Base-by-base conservation (phyloP, 2,888 invertebrate genomes). In the Caenorhabditis imperialis region DNA sequence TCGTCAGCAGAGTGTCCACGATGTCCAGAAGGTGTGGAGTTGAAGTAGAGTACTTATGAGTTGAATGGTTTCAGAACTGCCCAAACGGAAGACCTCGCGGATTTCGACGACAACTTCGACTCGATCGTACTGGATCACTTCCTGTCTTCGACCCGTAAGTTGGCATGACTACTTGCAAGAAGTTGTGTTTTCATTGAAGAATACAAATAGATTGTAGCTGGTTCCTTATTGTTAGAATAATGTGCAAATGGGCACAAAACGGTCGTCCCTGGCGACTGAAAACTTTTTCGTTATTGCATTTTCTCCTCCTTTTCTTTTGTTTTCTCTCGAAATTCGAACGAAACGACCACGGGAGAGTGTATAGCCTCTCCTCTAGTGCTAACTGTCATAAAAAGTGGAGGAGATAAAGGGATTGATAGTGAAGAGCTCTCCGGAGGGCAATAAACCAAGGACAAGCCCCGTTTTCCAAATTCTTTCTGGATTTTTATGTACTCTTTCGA, bases 91-190 rank as follows among this genome's bases (percentile, higher is more conserved):
- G 79, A 82, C 48, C 35, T 82, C 42, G 78, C 79, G 20, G 82
- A 82, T 48, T 82, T 79, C 53, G 83, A 83, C 61, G 83, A 83
- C 65, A 79, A 78, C 48, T 61, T 75, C 18, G 79, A 78, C 3
- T 74, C 79, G 6, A 75, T 83, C 27, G 72, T 83, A 30, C 72
- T 83, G 8, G 83, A 83, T 42, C 81, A 83, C 23, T 83, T 76
- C 54, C 40, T 83, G 20, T 81, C 83, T 0, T 54, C 61, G 6
- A 69, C 77, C 10, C 63, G 72, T 69, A 14, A 42, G 67, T 69
- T 37, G n/a, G n/a, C n/a, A n/a, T n/a, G n/a, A n/a, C n/a, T n/a
- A n/a, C n/a, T n/a, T n/a, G n/a, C n/a, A n/a, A n/a, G n/a, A n/a
- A n/a, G n/a, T n/a, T n/a, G n/a, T n/a, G n/a, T n/a, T n/a, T n/a